A percentile compares a stretch with the other conserved stretches of the same genome.
These are phyloP conservation scores for Cochlearius cochlearius DNA, from an alignment of 2,113 vertebrate species.

Conservation along the genomic window DNA sequence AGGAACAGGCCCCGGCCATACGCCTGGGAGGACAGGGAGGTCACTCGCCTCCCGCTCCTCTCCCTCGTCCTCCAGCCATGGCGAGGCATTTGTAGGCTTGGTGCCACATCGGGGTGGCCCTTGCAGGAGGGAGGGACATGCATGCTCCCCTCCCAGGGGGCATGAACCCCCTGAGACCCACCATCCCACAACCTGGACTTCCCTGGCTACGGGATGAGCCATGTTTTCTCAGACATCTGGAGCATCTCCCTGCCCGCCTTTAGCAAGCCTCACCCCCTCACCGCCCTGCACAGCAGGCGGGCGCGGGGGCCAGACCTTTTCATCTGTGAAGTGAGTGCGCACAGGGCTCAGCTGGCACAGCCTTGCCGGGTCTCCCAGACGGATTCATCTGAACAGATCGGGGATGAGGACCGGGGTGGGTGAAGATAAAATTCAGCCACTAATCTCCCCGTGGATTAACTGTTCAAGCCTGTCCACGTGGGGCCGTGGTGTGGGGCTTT, in stretches of 20 bases:
- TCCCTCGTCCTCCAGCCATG: accelerated
- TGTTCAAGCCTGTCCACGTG: not conserved
- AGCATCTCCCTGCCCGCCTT: not conserved
- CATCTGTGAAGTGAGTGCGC: not conserved
- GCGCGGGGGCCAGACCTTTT: not conserved
- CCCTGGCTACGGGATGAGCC: not conserved
- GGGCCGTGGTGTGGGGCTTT: not conserved
- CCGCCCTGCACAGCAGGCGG: accelerated
- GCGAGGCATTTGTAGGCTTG: accelerated
- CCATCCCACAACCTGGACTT: not conserved
- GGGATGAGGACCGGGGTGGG: not conserved
- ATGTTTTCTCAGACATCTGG: not conserved
- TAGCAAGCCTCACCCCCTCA: not conserved
- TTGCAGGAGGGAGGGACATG: accelerated
- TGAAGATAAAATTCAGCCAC: slow-evolving; percentile 26
- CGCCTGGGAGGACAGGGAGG: not conserved
- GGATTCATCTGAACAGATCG: not conserved
- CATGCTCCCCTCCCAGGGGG: not conserved
- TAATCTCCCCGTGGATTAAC: slow-evolving; percentile 66
- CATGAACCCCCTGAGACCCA: not conserved
- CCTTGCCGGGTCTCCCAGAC: accelerated
- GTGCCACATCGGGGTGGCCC: not conserved
- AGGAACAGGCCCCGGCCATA: not conserved
- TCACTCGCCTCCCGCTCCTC: not conserved
- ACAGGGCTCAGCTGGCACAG: not conserved